Evolutionary conservation across 1,140 invertebrate species (phyloP).

Genomic region (Sycophila sp.): DNA sequence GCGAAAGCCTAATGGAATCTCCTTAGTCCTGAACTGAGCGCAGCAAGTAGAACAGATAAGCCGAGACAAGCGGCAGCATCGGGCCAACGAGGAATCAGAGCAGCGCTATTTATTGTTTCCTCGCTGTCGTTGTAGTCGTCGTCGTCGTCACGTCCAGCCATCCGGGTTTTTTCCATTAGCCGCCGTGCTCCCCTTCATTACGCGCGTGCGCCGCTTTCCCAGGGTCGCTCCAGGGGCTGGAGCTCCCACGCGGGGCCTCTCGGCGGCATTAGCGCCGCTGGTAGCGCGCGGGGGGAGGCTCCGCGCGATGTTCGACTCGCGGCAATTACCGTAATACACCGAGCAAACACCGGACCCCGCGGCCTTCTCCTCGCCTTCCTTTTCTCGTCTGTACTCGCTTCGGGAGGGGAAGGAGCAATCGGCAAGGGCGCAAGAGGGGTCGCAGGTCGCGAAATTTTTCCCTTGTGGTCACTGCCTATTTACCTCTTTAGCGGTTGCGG

Average conservation of each 20-base stretch:
- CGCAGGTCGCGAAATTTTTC: too few relatives aligned
- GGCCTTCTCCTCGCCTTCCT: constrained; percentile 1
- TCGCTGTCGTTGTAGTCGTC: background rate
- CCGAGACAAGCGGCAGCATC: too few relatives aligned
- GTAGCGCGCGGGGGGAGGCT: background rate
- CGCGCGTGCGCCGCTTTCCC: constrained; percentile 39
- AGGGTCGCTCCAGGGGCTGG: constrained; percentile 41
- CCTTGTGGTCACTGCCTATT: too few relatives aligned
- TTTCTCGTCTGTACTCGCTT: background rate
- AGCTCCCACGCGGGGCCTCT: constrained; percentile 42
- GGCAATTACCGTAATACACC: constrained; percentile 59
- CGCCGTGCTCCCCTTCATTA: background rate
- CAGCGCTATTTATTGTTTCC: background rate
- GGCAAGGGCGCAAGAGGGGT: too few relatives aligned
- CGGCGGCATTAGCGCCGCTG: background rate
- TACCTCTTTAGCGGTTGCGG: too few relatives aligned
- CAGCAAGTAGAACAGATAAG: too few relatives aligned
- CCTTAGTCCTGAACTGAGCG: too few relatives aligned
- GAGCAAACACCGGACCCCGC: constrained; percentile 26
- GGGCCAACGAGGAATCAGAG: too few relatives aligned
- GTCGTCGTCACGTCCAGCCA: background rate
- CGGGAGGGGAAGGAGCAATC: too few relatives aligned
- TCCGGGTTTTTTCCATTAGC: background rate
- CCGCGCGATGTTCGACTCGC: constrained; percentile 39
- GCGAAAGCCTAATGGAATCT: too few relatives aligned